Percentiles rank a stretch among this genome's conserved stretches.
Conservation (phyloP, 2,888 invertebrate species). For the Pammene fasciana region DNA sequence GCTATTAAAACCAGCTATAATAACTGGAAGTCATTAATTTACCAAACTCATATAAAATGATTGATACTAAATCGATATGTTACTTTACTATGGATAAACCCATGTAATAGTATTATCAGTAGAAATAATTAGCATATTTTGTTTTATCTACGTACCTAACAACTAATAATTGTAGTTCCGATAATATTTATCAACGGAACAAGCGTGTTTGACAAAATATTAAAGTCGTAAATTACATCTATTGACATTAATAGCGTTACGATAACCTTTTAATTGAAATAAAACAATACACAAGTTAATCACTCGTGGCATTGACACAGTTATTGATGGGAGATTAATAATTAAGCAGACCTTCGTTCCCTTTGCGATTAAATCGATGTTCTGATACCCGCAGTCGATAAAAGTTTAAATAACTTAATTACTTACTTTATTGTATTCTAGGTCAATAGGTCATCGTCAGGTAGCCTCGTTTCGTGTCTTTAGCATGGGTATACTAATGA, state of each 20-base stretch:
- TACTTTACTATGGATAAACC: too few relatives aligned
- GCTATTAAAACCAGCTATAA: neutral
- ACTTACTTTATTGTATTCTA: constrained; percentile 11
- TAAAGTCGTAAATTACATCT: too few relatives aligned
- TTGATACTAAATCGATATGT: too few relatives aligned
- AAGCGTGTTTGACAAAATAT: too few relatives aligned
- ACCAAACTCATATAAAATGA: neutral
- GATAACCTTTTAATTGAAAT: too few relatives aligned
- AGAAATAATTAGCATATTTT: neutral
- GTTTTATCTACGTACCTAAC: neutral
- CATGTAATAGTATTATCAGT: too few relatives aligned
- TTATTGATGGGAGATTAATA: constrained; percentile 9
- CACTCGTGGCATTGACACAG: constrained; percentile 13
- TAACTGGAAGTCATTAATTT: neutral
- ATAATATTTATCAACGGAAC: too few relatives aligned
- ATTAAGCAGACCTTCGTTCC: neutral
- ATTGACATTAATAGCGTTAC: too few relatives aligned
- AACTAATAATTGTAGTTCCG: too few relatives aligned
- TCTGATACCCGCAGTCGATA: neutral
- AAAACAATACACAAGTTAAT: neutral
- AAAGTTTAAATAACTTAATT: constrained; percentile 15
- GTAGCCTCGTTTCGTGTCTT: neutral
- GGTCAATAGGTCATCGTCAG: constrained; percentile 13
- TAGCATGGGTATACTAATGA: neutral
- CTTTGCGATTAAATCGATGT: constrained; percentile 11